Percentiles rank a stretch among this genome's conserved stretches.
These are phyloP conservation scores for Neoarius graeffei DNA, from an alignment of 2,113 vertebrate species.

Conservation along the genomic window DNA sequence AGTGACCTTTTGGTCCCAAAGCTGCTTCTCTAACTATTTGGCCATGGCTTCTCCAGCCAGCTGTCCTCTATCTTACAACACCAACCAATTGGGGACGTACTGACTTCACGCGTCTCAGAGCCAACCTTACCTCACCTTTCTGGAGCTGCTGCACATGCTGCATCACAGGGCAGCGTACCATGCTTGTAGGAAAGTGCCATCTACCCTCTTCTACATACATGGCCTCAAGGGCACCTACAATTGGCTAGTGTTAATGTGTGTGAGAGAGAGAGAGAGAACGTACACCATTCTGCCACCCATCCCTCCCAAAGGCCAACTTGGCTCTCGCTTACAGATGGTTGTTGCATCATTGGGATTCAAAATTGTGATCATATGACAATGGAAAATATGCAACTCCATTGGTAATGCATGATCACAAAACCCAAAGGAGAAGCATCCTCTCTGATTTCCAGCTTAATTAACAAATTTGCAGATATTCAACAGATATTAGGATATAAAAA, in stretches of 20 bases:
- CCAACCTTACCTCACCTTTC: too few relatives aligned
- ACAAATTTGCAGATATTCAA: too few relatives aligned
- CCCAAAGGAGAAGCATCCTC: background rate
- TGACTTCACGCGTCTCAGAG: too few relatives aligned
- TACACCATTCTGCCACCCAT: background rate
- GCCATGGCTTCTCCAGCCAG: background rate
- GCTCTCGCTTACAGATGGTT: background rate
- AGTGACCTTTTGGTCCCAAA: too few relatives aligned
- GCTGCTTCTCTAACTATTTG: too few relatives aligned
- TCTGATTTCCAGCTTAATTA: background rate
- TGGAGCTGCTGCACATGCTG: too few relatives aligned
- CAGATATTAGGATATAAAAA: background rate
- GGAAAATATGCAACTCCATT: background rate
- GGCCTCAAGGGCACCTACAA: background rate
- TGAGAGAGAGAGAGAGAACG: background rate
- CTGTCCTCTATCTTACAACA: background rate
- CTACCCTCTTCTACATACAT: too few relatives aligned
- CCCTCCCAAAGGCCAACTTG: background rate
- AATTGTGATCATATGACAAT: background rate
- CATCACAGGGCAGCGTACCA: background rate
- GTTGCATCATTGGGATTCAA: background rate
- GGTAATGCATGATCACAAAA: background rate
- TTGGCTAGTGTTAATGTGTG: background rate
- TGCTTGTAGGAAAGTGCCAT: background rate
- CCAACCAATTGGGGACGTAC: too few relatives aligned